A percentile compares a stretch with the other conserved stretches of the same genome.
Conservation (phyloP, 2,797 vertebrate species). For the Melanotaenia parkinsoni region DNA sequence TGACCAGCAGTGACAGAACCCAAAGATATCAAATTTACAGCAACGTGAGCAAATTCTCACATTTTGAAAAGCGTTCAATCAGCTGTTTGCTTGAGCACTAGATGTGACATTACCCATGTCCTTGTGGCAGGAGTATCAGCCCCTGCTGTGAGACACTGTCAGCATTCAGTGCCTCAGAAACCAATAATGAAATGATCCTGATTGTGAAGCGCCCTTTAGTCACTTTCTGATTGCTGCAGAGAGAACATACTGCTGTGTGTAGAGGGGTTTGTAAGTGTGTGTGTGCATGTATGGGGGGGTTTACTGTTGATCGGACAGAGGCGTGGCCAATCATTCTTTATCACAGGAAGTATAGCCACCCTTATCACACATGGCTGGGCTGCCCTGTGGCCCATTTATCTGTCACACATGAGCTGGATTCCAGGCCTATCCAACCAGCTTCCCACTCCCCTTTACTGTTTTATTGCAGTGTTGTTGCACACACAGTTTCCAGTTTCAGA, state of each 20-base stretch:
- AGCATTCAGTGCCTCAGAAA: slow-evolving; percentile 19
- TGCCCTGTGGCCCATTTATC: slow-evolving; percentile 73
- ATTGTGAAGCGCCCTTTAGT: slow-evolving; percentile 13
- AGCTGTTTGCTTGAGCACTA: not conserved
- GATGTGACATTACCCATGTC: not conserved
- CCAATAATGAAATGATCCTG: slow-evolving; percentile 18
- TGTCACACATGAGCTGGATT: slow-evolving; percentile 70
- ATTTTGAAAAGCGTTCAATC: slow-evolving; percentile 3
- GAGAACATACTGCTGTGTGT: slow-evolving; percentile 16
- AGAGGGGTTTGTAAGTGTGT: slow-evolving; percentile 3
- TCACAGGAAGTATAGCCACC: slow-evolving; percentile 74
- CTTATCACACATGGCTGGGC: slow-evolving; percentile 71
- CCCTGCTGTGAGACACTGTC: not conserved
- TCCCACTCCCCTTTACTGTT: slow-evolving; percentile 36
- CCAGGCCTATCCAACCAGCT: slow-evolving; percentile 40
- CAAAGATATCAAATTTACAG: not conserved
- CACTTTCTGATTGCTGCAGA: slow-evolving; percentile 48
- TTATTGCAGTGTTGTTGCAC: slow-evolving; percentile 45
- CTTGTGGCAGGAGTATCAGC: not conserved
- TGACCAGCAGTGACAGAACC: not conserved
- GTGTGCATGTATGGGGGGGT: slow-evolving; percentile 11
- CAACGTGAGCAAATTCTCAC: not conserved
- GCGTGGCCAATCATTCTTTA: slow-evolving; percentile 65
- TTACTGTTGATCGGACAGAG: slow-evolving; percentile 57
- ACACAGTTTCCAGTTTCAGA: slow-evolving; percentile 5